A percentile compares a stretch with the other conserved stretches of the same genome.
Conservation (phyloP, 2,888 invertebrate genomes). For the Tinea semifulvella region DNA sequence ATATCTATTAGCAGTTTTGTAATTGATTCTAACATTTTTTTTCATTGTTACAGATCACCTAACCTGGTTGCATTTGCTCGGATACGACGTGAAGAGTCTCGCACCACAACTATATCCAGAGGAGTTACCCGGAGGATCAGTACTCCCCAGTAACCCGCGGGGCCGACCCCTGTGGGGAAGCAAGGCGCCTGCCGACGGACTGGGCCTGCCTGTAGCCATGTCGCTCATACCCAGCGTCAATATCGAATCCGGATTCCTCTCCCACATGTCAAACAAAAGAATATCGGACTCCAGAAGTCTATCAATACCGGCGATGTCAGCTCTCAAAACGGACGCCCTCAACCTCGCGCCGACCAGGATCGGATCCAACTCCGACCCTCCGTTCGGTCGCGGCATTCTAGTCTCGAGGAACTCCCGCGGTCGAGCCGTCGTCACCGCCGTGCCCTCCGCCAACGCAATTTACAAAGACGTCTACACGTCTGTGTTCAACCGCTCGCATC, state of each 20-base stretch:
- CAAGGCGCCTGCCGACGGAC: slow-evolving; percentile 56
- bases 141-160: slow-evolving; percentile 70
- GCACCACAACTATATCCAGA: slow-evolving; percentile 87
- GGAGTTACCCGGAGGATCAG: slow-evolving; percentile 71
- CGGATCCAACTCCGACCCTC: slow-evolving; percentile 86
- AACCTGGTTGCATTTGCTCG: slow-evolving; percentile 85
- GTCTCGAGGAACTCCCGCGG: slow-evolving; percentile 83
- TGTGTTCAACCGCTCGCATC: slow-evolving; percentile 88
- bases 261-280: slow-evolving; percentile 80
- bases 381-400: slow-evolving; percentile 87
- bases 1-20: neutral
- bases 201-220: slow-evolving; percentile 68
- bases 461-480: slow-evolving; percentile 92
- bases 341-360: slow-evolving; percentile 78
- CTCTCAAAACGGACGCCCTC: slow-evolving; percentile 80
- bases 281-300: slow-evolving; percentile 80
- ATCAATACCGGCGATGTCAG: slow-evolving; percentile 82
- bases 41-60: slow-evolving; percentile 81
- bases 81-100: slow-evolving; percentile 84
- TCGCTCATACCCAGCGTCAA: slow-evolving; percentile 74
- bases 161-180: slow-evolving; percentile 66
- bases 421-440: slow-evolving; percentile 84
- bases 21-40: slow-evolving; percentile 16
- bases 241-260: slow-evolving; percentile 85
- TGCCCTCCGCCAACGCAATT: slow-evolving; percentile 89